Conservation (phyloP, 92 coral and sea anemone species). For the Meandrina meandrites region DNA sequence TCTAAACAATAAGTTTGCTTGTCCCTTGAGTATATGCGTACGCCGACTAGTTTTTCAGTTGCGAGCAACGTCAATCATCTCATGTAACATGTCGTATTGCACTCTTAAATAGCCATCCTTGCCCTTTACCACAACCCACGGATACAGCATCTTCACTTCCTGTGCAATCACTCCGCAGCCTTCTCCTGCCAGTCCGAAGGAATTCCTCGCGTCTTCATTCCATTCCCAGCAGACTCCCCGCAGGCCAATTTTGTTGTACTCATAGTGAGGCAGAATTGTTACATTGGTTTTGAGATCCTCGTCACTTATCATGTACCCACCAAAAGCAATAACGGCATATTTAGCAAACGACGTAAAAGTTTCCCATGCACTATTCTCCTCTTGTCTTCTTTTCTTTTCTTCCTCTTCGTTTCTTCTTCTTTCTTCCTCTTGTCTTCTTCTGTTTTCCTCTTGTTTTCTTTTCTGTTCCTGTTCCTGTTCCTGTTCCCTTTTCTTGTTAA, state of each 20-base stretch:
- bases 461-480: background rate
- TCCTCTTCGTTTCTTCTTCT: background rate
- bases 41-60: too few relatives aligned
- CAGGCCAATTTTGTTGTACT: conserved; percentile 54
- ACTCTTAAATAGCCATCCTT: conserved; percentile 52
- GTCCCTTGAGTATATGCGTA: too few relatives aligned
- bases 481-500: background rate
- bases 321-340: background rate
- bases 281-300: conserved; percentile 37
- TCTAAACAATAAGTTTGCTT: too few relatives aligned
- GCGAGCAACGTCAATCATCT: background rate
- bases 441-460: too few relatives aligned
- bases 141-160: conserved; percentile 57
- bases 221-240: conserved; percentile 64
- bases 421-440: background rate
- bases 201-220: conserved; percentile 43
- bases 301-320: conserved; percentile 31
- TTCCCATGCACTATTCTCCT: background rate
- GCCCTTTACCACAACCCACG: conserved; percentile 46
- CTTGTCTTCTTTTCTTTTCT: background rate
- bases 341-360: background rate
- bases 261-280: conserved; percentile 38
- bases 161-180: conserved; percentile 68
- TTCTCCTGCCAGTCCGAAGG: conserved; percentile 50
- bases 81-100: conserved; percentile 18